These are phyloP conservation scores for Malurus alboscapulatus DNA, from an alignment of 2,113 vertebrate genomes.

Conservation along the genomic window DNA sequence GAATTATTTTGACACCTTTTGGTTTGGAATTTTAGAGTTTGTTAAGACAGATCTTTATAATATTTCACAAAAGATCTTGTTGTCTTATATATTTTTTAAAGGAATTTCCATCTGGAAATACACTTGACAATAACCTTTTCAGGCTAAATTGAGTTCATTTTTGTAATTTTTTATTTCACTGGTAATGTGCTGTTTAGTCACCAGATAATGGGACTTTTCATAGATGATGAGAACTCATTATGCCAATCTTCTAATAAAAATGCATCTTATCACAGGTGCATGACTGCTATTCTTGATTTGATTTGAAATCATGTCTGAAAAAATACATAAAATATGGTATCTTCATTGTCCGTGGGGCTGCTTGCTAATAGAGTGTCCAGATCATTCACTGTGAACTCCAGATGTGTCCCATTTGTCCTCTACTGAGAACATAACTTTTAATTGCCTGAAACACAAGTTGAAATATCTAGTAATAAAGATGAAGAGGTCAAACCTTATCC, in stretches of 20 bases:
- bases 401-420: slow-evolving; percentile 37
- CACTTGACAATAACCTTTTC: background rate
- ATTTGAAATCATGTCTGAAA: slow-evolving; percentile 30
- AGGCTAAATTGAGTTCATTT: slow-evolving; percentile 33
- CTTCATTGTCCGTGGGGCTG: background rate
- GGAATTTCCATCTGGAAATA: slow-evolving; percentile 2
- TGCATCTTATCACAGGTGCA: slow-evolving; percentile 29
- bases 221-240: slow-evolving; percentile 48
- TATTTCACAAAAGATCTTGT: background rate
- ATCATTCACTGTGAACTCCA: slow-evolving; percentile 29
- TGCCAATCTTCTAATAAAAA: slow-evolving; percentile 29
- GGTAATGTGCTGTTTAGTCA: slow-evolving; percentile 58
- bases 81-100: background rate
- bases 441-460: background rate
- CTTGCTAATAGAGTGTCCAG: background rate
- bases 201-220: slow-evolving; percentile 44
- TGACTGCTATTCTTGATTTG: slow-evolving; percentile 44
- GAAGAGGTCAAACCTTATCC: background rate
- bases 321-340: slow-evolving; percentile 3
- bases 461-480: background rate
- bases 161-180: slow-evolving; percentile 47
- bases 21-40: background rate
- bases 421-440: background rate
- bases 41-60: background rate
- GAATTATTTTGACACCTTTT: background rate